Evolutionary conservation across 2,888 invertebrate genomes (phyloP).

Genomic region (Acleris cristana): DNA sequence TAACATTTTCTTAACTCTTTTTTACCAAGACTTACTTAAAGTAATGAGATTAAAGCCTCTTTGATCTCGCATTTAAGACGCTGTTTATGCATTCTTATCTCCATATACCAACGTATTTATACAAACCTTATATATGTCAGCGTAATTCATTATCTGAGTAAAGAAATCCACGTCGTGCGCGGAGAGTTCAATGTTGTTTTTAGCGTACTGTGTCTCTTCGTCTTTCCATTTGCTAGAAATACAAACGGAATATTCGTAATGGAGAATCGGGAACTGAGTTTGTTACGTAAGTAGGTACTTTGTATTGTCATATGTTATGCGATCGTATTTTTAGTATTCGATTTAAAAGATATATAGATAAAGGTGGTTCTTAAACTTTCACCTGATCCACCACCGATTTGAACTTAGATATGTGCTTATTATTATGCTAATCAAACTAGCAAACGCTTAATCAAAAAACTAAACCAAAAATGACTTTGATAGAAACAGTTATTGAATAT

Average conservation of each 20-base stretch:
- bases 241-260: conserved; percentile 33
- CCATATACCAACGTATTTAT: background rate
- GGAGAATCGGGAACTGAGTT: conserved; percentile 19
- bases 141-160: conserved; percentile 65
- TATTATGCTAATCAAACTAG: no score
- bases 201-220: conserved; percentile 47
- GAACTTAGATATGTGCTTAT: no score
- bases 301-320: conserved; percentile 13
- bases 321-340: background rate
- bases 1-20: no score
- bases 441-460: no score
- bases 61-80: background rate
- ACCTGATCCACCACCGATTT: no score
- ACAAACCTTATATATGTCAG: conserved; percentile 65
- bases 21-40: no score
- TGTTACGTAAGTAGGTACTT: conserved; percentile 1
- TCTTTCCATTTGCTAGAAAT: conserved; percentile 64
- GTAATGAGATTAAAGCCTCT: no score
- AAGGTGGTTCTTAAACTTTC: background rate
- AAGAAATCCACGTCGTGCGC: conserved; percentile 72
- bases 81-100: background rate
- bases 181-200: conserved; percentile 68
- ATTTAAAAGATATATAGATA: background rate
- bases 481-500: no score
- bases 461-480: no score